Conservation (phyloP, 2,888 invertebrate genomes). For the Andrena fulva region DNA sequence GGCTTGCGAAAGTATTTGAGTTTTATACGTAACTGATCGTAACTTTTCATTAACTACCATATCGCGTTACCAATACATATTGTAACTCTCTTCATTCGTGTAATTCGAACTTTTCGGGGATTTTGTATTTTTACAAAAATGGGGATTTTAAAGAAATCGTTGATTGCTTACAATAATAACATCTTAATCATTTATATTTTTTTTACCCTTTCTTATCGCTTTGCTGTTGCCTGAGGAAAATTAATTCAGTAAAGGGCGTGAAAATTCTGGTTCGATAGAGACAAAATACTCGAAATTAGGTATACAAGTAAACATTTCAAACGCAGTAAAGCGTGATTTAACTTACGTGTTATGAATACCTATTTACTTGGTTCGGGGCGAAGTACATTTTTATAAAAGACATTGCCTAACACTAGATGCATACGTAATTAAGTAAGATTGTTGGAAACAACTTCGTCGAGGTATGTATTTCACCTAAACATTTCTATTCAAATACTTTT, state of each 20-base stretch:
- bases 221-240: background rate
- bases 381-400: background rate
- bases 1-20: conserved; percentile 28
- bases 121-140: background rate
- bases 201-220: background rate
- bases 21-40: conserved; percentile 15
- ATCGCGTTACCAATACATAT: background rate
- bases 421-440: conserved; percentile 22
- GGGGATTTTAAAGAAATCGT: too few species aligned
- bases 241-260: background rate
- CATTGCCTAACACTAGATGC: conserved; percentile 12
- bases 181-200: conserved; percentile 9
- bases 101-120: background rate
- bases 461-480: conserved; percentile 25
- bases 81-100: background rate
- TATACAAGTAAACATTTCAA: background rate
- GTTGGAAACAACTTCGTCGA: conserved; percentile 3
- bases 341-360: background rate
- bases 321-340: background rate
- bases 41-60: background rate
- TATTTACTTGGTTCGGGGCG: background rate
- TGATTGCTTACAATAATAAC: background rate
- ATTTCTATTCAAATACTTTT: conserved; percentile 40
- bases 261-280: background rate
- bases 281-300: background rate